Conservation (phyloP, 2,888 invertebrate species). For the Chouioia cunea region DNA sequence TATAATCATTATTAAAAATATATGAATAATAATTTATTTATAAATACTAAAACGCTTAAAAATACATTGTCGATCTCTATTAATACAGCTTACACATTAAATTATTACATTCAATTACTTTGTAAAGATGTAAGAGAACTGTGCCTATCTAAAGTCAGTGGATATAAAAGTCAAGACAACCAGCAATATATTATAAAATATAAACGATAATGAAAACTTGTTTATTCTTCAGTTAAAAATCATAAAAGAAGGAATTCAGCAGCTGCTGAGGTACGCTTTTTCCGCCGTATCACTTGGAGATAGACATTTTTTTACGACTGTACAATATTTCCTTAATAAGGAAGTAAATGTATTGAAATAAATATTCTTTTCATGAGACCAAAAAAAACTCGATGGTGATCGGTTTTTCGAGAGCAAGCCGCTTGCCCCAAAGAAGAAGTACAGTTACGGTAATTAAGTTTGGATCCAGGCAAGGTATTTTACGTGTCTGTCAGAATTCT, state of each 20-base stretch:
- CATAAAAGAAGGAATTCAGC: slow-evolving; percentile 39
- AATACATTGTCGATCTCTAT: too few relatives aligned
- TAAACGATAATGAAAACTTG: slow-evolving; percentile 34
- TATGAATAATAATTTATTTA: too few relatives aligned
- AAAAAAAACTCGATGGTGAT: slow-evolving; percentile 25
- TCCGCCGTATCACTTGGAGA: slow-evolving; percentile 12
- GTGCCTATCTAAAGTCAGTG: slow-evolving; percentile 2
- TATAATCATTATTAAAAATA: too few relatives aligned
- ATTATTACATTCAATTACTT: too few relatives aligned
- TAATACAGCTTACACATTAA: too few relatives aligned
- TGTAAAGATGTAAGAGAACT: too few relatives aligned
- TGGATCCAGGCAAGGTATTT: slow-evolving; percentile 29
- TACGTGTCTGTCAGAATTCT: slow-evolving; percentile 37
- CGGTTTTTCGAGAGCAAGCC: slow-evolving; percentile 18
- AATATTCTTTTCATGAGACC: slow-evolving; percentile 23
- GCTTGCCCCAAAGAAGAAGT: slow-evolving; percentile 6
- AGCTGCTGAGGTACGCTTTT: slow-evolving; percentile 11
- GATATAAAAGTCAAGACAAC: slow-evolving; percentile 32
- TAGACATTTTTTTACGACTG: slow-evolving; percentile 38
- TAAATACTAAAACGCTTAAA: too few relatives aligned
- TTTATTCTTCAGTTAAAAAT: slow-evolving; percentile 40
- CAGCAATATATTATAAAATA: slow-evolving; percentile 38
- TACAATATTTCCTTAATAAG: slow-evolving; percentile 45
- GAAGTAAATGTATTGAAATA: slow-evolving; percentile 32
- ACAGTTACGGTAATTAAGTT: slow-evolving; percentile 46